Percentiles rank a stretch among this genome's conserved stretches.
Conservation (phyloP, 2,888 invertebrate species). For the Zhuqinia jingwanae region DNA sequence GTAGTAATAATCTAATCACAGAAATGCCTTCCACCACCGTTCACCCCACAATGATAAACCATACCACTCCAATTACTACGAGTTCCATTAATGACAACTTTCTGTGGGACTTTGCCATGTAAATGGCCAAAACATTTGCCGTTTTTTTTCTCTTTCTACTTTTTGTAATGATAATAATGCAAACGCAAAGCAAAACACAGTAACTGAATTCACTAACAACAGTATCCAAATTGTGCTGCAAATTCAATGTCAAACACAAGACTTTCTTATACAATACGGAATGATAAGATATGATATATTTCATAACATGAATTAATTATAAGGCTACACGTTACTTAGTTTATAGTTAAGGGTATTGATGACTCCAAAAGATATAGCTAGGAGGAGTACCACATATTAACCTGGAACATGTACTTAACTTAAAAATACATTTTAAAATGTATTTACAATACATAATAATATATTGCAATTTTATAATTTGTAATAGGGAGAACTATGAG, state of each 20-base stretch:
- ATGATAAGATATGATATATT: constrained; percentile 2
- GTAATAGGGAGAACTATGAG: constrained; percentile 26
- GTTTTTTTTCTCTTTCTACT: not conserved
- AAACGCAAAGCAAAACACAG: constrained; percentile 13
- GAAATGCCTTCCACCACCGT: constrained; percentile 69
- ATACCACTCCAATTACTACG: constrained; percentile 68
- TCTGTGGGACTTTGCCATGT: constrained; percentile 78
- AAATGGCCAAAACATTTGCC: constrained; percentile 4
- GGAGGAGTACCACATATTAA: not conserved
- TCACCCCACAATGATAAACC: constrained; percentile 34
- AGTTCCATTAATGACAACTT: constrained; percentile 72
- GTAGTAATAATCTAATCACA: constrained; percentile 62
- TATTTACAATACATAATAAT: not conserved
- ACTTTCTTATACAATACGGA: constrained; percentile 25
- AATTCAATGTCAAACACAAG: constrained; percentile 45
- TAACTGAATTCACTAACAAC: constrained; percentile 37
- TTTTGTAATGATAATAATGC: constrained; percentile 11
- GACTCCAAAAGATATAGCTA: not conserved
- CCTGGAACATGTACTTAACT: constrained; percentile 35
- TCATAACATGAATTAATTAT: not conserved
- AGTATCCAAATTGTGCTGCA: constrained; percentile 49
- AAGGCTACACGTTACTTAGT: not conserved
- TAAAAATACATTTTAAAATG: not conserved
- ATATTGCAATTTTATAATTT: constrained; percentile 46
- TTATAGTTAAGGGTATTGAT: not conserved